Percentiles rank a stretch among this genome's conserved stretches.
These are phyloP conservation scores for Ancistrus triradiatus DNA, from an alignment of 2,113 vertebrate genomes.

Conservation along the genomic window DNA sequence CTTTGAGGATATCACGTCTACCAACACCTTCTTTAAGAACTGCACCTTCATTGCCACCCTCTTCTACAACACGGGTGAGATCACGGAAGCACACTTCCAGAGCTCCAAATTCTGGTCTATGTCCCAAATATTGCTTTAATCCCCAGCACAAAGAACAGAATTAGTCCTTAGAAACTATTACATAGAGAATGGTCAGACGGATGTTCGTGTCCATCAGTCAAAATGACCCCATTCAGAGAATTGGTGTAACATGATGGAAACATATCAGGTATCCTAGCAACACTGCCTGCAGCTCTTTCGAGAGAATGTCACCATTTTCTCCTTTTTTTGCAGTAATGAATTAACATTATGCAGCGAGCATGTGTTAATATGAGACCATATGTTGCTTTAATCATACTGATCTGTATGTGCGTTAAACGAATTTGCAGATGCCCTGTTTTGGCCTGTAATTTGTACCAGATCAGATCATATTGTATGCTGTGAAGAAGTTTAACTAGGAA, in stretches of 20 bases:
- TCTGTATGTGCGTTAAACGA: too few species aligned
- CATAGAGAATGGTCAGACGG: constrained; percentile 3
- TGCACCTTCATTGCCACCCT: constrained; percentile 91
- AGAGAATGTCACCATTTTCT: constrained; percentile 21
- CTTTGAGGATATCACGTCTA: constrained; percentile 95
- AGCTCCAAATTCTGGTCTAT: not conserved
- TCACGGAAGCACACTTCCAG: not conserved
- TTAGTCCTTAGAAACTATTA: too few species aligned
- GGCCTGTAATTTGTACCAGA: too few species aligned
- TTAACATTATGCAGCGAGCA: too few species aligned
- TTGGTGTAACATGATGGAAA: constrained; percentile 14
- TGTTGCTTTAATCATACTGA: too few species aligned
- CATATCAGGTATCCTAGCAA: constrained; percentile 55
- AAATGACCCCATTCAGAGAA: constrained; percentile 35
- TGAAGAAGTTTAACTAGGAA: too few species aligned
- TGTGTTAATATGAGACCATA: too few species aligned
- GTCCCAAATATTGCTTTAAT: constrained; percentile 1
- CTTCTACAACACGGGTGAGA: constrained; percentile 94
- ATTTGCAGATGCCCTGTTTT: too few species aligned
- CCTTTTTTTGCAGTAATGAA: not conserved
- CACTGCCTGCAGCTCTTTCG: constrained; percentile 27
- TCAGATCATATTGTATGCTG: too few species aligned
- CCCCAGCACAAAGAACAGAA: not conserved
- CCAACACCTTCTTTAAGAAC: constrained; percentile 97
- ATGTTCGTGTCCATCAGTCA: constrained; percentile 10